A percentile compares a stretch with the other conserved stretches of the same genome.
Conservation (phyloP, 1,140 invertebrate species). For the Papilio xuthus region DNA sequence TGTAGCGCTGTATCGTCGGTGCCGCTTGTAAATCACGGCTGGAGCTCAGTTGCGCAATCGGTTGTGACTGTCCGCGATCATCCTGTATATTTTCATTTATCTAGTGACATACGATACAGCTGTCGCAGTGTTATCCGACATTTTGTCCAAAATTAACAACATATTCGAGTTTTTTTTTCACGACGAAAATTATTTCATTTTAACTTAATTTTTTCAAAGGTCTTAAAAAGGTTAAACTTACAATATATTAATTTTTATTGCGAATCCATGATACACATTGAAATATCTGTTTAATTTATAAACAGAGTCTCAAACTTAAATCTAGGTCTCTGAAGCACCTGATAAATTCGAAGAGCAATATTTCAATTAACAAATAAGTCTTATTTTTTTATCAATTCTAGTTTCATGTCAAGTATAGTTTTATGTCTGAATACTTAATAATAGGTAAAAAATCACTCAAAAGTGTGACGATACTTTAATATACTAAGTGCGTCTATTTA, state of each 20-base stretch:
- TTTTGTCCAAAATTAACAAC: not conserved
- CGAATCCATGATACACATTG: not conserved
- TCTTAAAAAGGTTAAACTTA: not conserved
- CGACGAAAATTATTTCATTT: not conserved
- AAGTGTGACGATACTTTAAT: no score
- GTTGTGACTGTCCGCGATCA: constrained; percentile 61
- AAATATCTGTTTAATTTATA: not conserved
- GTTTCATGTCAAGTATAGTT: not conserved
- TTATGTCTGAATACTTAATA: not conserved
- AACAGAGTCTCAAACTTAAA: not conserved
- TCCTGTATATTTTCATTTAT: constrained; percentile 47
- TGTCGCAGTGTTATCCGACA: not conserved
- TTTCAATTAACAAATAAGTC: not conserved
- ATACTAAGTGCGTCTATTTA: no score
- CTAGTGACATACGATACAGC: constrained; percentile 15
- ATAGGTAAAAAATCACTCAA: not conserved
- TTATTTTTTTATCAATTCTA: not conserved
- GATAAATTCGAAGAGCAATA: not conserved
- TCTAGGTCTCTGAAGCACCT: not conserved
- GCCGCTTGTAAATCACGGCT: constrained; percentile 60
- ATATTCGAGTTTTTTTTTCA: not conserved
- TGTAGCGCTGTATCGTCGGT: constrained; percentile 45
- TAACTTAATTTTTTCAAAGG: not conserved
- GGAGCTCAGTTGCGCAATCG: constrained; percentile 55
- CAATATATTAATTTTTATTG: no score